These are phyloP conservation scores for Orycteropus afer DNA, from an alignment of 2,113 vertebrate genomes.

Conservation along the genomic window DNA sequence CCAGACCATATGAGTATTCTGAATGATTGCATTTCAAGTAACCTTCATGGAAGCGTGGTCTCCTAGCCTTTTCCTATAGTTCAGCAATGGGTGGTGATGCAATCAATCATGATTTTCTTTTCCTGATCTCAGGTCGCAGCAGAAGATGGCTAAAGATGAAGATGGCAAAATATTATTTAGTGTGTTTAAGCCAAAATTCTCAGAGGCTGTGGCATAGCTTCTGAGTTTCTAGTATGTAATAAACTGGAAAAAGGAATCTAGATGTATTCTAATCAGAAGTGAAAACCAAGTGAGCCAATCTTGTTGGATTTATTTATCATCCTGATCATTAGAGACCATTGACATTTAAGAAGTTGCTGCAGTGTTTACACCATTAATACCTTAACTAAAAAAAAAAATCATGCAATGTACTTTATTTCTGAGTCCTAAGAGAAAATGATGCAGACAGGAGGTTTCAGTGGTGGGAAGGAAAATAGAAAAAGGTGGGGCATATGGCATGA, in stretches of 20 bases:
- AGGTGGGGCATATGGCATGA: neutral
- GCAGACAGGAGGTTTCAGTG: neutral
- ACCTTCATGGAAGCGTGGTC: neutral
- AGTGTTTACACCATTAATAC: neutral
- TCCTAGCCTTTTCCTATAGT: neutral
- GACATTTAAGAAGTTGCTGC: slow-evolving; percentile 12
- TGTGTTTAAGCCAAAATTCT: neutral
- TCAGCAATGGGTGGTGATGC: neutral
- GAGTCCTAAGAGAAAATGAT: neutral
- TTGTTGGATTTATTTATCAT: neutral
- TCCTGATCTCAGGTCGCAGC: neutral
- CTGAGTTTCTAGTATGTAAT: neutral
- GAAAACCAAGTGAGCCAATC: neutral
- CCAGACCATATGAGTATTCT: neutral
- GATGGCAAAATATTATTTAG: neutral
- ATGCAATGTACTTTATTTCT: neutral
- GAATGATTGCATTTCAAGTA: neutral
- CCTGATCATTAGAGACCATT: neutral
- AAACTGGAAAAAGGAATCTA: slow-evolving; percentile 8
- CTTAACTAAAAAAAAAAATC: neutral
- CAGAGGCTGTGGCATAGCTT: neutral
- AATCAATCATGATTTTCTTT: neutral
- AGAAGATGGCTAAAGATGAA: neutral
- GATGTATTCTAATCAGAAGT: neutral
- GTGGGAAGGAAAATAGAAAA: neutral